Evolutionary conservation across 2,113 vertebrate genomes (phyloP).

Genomic region (Pyxicephalus adspersus): DNA sequence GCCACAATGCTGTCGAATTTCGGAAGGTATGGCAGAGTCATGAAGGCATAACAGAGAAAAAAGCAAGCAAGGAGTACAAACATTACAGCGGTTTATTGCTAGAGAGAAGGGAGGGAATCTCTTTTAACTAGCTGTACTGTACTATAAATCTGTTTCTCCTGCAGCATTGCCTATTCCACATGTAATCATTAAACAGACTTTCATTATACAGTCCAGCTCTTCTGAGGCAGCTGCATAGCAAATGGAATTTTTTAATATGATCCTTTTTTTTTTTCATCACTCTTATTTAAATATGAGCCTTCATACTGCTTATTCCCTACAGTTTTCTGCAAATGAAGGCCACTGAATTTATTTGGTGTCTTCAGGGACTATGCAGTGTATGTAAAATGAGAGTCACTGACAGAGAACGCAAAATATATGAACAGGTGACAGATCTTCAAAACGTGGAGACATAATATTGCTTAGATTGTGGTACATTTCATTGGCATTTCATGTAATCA

Average conservation of each 20-base stretch:
- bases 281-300: conserved; percentile 48
- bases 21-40: conserved; percentile 10
- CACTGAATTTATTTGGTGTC: background rate
- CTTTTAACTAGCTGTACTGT: conserved; percentile 55
- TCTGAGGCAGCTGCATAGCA: conserved; percentile 46
- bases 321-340: conserved; percentile 19
- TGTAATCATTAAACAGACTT: conserved; percentile 53
- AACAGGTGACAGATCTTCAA: background rate
- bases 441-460: background rate
- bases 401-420: background rate
- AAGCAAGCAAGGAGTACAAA: conserved; percentile 28
- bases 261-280: conserved; percentile 8
- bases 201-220: conserved; percentile 47
- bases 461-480: background rate
- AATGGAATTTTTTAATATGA: conserved; percentile 48
- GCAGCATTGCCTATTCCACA: conserved; percentile 48
- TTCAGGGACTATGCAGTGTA: background rate
- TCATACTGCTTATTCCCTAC: conserved; percentile 19
- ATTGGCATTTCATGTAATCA: conserved; percentile 3
- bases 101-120: conserved; percentile 49
- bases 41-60: conserved; percentile 35
- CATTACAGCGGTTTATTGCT: conserved; percentile 51
- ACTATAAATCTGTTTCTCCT: conserved; percentile 54
- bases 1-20: conserved; percentile 11
- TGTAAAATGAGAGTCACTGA: conserved; percentile 20